Base-by-base conservation (phyloP, 2,113 vertebrate genomes). In the Erythrolamprus reginae region DNA sequence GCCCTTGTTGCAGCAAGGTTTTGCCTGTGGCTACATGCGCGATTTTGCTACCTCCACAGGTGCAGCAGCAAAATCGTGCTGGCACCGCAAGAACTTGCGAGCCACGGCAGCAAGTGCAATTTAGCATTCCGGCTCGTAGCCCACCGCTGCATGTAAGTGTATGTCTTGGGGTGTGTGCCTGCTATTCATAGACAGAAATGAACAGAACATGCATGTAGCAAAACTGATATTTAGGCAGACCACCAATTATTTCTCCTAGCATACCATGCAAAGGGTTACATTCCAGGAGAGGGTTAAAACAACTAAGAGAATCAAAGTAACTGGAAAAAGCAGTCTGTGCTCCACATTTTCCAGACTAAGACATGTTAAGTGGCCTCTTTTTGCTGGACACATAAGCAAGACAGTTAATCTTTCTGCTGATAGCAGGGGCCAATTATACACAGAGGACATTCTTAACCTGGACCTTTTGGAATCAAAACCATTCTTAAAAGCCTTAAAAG, bases 261-360 rank as follows among this genome's bases (percentile, higher is more conserved):
- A 93, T 90, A 77, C 95, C 89, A 95, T 88, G 50, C 56, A 95
- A 94, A 90, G 89, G 89, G 96, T 95, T 96, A 96, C 94, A 93
- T 92, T 82, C 95, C 91, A 95, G 88, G 28, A 95, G 94, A 88
- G 91, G 89, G 95, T 96, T 96, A 96, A 93, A 96, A 53, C 90
- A 90, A 89, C 65, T 50, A 28, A 28, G 26, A 45, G 15, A 65
- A 52, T 86, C 26, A 88, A 84, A 92, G 77, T 88, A 50, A 77
- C 58, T 93, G 91, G 92, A 95, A 96, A 90, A 82, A 94, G 90
- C 77, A 55, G 42, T 1, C 90, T 92, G 88, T 86, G 87, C 93
- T 93, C 90, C 87, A 1, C 77, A 33, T 48, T 13, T 92, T 94
- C 94, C 93, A 94, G 93, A 90, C 48, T 90, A 93, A 90, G 84